Percentiles rank a stretch among this genome's conserved stretches.
Evolutionary conservation across 2,113 vertebrate genomes (phyloP).

Genomic region (Numenius arquata): DNA sequence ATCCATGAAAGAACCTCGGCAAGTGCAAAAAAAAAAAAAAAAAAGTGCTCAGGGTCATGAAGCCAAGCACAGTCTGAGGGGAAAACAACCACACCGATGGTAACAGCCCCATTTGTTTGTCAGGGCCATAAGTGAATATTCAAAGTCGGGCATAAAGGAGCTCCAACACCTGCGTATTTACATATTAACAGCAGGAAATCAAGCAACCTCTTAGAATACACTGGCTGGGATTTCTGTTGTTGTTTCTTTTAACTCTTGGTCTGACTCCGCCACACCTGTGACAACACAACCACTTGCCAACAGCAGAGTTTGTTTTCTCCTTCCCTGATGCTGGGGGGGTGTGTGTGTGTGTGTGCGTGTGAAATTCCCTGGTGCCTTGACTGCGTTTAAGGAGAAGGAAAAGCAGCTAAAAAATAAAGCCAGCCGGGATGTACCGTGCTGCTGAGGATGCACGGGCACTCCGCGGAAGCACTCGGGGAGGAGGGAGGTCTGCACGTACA

Average conservation of each 20-base stretch:
- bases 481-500: background rate
- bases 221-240: background rate
- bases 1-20: background rate
- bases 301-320: background rate
- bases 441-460: background rate
- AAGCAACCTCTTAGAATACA: background rate
- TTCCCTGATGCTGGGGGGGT: background rate
- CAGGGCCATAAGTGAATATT: background rate
- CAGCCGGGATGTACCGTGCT: accelerated
- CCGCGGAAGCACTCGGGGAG: background rate
- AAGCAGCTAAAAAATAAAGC: background rate
- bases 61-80: background rate
- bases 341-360: too few species aligned
- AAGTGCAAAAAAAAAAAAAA: background rate
- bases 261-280: background rate
- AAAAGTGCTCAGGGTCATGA: background rate
- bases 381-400: background rate
- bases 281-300: background rate
- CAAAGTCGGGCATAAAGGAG: background rate
- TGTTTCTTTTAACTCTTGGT: background rate
- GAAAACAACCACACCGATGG: accelerated
- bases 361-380: background rate
- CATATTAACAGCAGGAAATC: background rate
- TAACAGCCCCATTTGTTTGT: background rate
- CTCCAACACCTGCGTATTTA: background rate